A percentile compares a stretch with the other conserved stretches of the same genome.
These are phyloP conservation scores for Clanis bilineata DNA, from an alignment of 2,888 invertebrate species.

Conservation along the genomic window DNA sequence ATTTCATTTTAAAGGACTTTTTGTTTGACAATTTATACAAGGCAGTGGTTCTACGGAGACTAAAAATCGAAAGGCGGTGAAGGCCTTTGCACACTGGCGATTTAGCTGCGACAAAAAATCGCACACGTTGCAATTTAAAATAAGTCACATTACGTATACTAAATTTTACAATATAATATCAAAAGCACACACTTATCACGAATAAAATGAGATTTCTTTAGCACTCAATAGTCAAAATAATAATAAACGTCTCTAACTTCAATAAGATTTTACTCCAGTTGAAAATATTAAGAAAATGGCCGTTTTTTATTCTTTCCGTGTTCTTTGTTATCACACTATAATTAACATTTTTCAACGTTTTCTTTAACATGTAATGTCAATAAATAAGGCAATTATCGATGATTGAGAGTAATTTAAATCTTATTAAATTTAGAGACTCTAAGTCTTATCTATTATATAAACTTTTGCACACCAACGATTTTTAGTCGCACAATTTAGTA, in stretches of 20 bases:
- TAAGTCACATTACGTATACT: slow-evolving; percentile 18
- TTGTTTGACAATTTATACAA: background rate
- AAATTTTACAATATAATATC: slow-evolving; percentile 24
- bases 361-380: too few relatives aligned
- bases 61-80: background rate
- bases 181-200: slow-evolving; percentile 34
- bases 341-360: too few relatives aligned
- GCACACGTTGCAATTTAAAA: background rate
- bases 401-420: background rate
- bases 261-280: background rate
- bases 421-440: background rate
- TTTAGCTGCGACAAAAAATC: background rate
- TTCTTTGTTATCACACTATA: too few relatives aligned
- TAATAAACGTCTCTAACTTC: background rate
- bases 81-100: background rate
- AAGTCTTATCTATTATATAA: background rate
- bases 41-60: background rate
- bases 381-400: too few relatives aligned
- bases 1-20: too few relatives aligned
- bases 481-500: background rate
- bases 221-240: slow-evolving; percentile 17
- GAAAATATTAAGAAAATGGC: too few relatives aligned
- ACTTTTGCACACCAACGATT: background rate
- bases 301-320: too few relatives aligned
- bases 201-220: slow-evolving; percentile 32